Evolutionary conservation across 2,113 vertebrate species (phyloP), one percentile per base, ranked within the genome.

Genomic region (Urocolius indicus): DNA sequence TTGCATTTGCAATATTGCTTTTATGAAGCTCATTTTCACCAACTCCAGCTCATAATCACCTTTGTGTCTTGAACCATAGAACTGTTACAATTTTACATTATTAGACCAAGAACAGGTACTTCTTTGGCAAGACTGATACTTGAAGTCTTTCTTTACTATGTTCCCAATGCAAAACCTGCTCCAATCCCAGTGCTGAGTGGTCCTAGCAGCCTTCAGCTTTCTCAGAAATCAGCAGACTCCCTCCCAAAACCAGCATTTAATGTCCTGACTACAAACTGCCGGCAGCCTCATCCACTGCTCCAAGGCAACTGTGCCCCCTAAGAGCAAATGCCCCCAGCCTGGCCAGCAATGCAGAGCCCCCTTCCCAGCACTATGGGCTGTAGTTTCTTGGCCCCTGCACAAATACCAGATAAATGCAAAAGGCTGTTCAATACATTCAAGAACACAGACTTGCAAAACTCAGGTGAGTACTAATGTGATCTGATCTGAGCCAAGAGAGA

Each of bases 361-460:
- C 3, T n/a, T 41, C 38, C 84, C 65, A 65, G 4, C 77, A 9
- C 3, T 3, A 1, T 0, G 5, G 34, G 18, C 2, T 41, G 20
- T 0, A 13, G 4, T 14, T 55, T 7, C 46, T 63, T 7, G 16
- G 9, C 19, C 20, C 14, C 51, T 58, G 61, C 16, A 32, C 18
- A 26, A 65, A 45, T 0, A 8, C 1, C 5, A 71, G 51, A 14
- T 5, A 58, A 38, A 48, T 9, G 6, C 32, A 27, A 68, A 86
- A 63, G 21, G n/a, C 43, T 52, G 26, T 8, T 52, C n/a, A 8
- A 1, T 0, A 5, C 18, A 1, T 11, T 38, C 55, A 19, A 18
- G 27, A 41, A n/a, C 38, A 19, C 13, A 19, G 46, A 45, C 54
- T 29, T 20, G 30, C 62, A 29, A 41, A 19, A 13, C 11, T 14